Evolutionary conservation across 2,888 invertebrate species (phyloP).

Genomic region (Eustalomyia histrio): DNA sequence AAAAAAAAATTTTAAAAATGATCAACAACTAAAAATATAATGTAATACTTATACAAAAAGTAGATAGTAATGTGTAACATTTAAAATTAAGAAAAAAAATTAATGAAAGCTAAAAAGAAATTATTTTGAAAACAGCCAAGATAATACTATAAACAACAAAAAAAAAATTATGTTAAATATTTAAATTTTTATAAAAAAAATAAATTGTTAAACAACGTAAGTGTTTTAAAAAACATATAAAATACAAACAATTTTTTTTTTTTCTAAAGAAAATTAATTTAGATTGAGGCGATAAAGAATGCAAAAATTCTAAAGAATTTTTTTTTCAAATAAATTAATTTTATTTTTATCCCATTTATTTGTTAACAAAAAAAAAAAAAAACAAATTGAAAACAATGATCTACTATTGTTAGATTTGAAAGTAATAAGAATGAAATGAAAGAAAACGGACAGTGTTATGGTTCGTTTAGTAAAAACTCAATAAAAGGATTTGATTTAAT

Average conservation of each 20-base stretch:
- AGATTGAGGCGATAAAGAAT: neutral
- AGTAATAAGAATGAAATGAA: neutral
- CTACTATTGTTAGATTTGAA: neutral
- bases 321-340: neutral
- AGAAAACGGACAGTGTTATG: conserved; percentile 3
- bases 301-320: neutral
- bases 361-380: neutral
- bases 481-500: conserved; percentile 56
- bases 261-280: conserved; percentile 5
- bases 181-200: conserved; percentile 27
- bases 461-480: neutral
- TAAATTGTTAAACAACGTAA: conserved; percentile 61
- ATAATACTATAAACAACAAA: conserved; percentile 15
- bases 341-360: neutral
- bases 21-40: conserved; percentile 38
- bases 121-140: neutral
- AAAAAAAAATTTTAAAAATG: conserved; percentile 27
- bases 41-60: conserved; percentile 26
- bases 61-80: conserved; percentile 11
- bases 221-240: conserved; percentile 34
- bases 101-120: conserved; percentile 26
- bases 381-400: neutral
- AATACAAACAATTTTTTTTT: neutral
- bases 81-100: conserved; percentile 17
- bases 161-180: conserved; percentile 27